Conservation (phyloP, 2,113 vertebrate species). For the Colinus virginianus region DNA sequence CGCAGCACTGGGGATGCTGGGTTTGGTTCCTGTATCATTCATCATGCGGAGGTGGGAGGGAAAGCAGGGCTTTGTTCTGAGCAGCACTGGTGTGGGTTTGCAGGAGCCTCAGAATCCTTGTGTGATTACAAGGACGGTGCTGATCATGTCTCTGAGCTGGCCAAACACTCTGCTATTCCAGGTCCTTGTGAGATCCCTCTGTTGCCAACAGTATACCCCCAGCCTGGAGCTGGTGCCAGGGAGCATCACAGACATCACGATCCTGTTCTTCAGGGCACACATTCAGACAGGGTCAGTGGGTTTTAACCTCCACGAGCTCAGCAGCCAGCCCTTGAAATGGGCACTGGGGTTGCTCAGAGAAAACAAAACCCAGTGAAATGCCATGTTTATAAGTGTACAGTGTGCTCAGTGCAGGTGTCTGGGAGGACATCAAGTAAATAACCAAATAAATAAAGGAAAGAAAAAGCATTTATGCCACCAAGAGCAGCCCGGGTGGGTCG, state of each 20-base stretch:
- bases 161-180: background rate
- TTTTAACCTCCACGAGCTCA: background rate
- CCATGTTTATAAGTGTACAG: background rate
- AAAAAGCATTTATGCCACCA: constrained; percentile 21
- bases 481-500: background rate
- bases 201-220: fast-evolving
- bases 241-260: fast-evolving
- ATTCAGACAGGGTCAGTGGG: background rate
- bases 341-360: background rate
- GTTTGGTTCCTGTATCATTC: background rate
- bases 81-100: fast-evolving
- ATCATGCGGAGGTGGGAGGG: too few species aligned
- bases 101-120: background rate
- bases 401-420: background rate
- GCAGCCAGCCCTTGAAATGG: background rate
- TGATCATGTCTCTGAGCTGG: fast-evolving
- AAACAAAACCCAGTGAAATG: background rate
- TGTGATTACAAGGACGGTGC: background rate
- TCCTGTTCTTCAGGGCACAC: background rate
- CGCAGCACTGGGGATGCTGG: background rate
- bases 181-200: background rate
- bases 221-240: background rate
- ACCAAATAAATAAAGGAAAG: background rate
- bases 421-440: background rate
- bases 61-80: background rate